phyloP scores from a whole-genome alignment of 2,113 vertebrate species.

The Loxodonta africana region DNA sequence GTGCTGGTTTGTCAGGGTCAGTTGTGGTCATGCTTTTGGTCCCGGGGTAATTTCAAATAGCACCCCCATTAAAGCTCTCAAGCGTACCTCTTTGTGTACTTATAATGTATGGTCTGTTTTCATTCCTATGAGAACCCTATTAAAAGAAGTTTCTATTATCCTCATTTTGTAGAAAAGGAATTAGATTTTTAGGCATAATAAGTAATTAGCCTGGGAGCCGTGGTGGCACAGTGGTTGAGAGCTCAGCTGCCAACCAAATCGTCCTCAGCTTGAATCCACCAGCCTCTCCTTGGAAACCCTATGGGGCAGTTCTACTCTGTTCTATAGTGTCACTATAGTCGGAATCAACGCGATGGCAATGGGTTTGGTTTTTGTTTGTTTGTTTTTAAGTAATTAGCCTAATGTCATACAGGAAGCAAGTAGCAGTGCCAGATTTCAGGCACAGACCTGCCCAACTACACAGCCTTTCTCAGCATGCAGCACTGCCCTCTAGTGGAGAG shows the following conservation, averaged over 20 bases:
- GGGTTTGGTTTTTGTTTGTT: too few species aligned
- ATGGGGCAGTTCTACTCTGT: too few species aligned
- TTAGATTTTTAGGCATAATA: conserved; percentile 2
- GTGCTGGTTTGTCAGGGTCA: not conserved
- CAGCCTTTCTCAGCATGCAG: not conserved
- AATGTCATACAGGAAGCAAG: not conserved
- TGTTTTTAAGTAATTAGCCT: not conserved
- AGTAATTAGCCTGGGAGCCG: not conserved
- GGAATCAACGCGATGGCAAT: too few species aligned
- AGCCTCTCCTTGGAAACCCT: too few species aligned
- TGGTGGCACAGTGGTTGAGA: too few species aligned
- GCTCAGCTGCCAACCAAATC: too few species aligned
- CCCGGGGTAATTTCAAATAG: not conserved
- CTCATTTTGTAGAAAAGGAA: conserved; percentile 1
- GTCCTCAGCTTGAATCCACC: too few species aligned
- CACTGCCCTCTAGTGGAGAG: not conserved
- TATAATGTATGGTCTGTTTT: not conserved
- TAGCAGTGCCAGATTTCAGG: not conserved
- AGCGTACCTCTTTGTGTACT: not conserved
- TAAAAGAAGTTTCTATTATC: not conserved
- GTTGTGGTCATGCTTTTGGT: fast-evolving
- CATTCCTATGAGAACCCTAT: not conserved
- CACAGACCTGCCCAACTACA: not conserved
- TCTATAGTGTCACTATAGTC: too few species aligned
- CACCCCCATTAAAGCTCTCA: not conserved